phyloP scores from a whole-genome alignment of 2,797 vertebrate species.

The Telmatherina bonti region DNA sequence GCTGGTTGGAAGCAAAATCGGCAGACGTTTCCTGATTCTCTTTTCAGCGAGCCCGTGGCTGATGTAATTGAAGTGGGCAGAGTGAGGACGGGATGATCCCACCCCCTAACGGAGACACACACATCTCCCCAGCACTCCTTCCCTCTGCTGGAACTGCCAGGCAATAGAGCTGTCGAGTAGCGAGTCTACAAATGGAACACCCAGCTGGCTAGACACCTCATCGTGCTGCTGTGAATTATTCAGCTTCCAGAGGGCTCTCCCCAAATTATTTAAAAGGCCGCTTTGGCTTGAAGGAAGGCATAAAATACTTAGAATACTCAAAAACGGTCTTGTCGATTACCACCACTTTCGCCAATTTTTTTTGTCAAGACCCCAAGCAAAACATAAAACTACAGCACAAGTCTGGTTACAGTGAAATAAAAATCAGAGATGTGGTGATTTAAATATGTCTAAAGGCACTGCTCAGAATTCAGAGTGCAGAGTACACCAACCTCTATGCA shows the following conservation, averaged over 20 bases:
- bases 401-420: constrained; percentile 29
- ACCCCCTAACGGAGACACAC: constrained; percentile 36
- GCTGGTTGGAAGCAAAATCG: constrained; percentile 40
- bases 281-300: constrained; percentile 50
- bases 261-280: constrained; percentile 83
- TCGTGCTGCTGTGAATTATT: constrained; percentile 83
- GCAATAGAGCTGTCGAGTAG: constrained; percentile 68
- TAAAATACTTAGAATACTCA: constrained; percentile 52
- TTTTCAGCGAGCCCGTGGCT: constrained; percentile 59
- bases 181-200: constrained; percentile 78
- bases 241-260: constrained; percentile 76
- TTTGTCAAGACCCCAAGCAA: constrained; percentile 28
- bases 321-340: constrained; percentile 51
- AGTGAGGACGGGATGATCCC: constrained; percentile 65
- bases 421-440: constrained; percentile 49
- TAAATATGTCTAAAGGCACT: constrained; percentile 36
- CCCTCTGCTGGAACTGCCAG: constrained; percentile 46
- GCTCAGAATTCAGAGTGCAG: constrained; percentile 26
- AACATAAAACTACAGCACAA: constrained; percentile 31
- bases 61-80: constrained; percentile 80
- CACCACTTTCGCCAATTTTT: constrained; percentile 31
- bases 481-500: constrained; percentile 26
- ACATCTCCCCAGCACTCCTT: constrained; percentile 47
- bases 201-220: constrained; percentile 80
- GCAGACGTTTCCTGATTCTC: constrained; percentile 51